These are phyloP conservation scores for Thecocarcelia acutangulata DNA, from an alignment of 2,888 invertebrate genomes.

Conservation along the genomic window DNA sequence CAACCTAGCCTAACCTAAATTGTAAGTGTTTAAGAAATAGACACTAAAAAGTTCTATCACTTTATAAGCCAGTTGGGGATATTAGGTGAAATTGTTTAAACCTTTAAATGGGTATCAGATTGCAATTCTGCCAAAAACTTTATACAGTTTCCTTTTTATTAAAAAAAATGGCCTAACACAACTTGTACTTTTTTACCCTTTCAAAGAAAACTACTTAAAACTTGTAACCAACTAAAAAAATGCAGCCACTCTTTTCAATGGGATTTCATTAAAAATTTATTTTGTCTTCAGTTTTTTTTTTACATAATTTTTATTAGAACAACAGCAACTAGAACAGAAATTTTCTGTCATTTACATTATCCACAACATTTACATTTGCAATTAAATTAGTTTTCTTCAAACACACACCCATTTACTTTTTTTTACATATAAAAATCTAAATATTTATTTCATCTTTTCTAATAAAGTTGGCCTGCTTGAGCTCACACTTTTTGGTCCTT, in stretches of 20 bases:
- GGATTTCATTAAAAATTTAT: background rate
- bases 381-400: constrained; percentile 61
- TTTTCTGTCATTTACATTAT: constrained; percentile 68
- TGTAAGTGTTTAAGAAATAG: no score
- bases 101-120: no score
- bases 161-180: no score
- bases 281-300: constrained; percentile 20
- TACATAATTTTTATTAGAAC: constrained; percentile 14
- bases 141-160: no score
- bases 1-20: no score
- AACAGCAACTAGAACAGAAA: constrained; percentile 48
- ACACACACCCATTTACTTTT: constrained; percentile 4
- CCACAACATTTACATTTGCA: constrained; percentile 69
- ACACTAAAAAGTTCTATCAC: no score
- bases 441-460: constrained; percentile 4
- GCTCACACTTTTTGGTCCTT: background rate
- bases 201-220: constrained; percentile 16
- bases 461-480: background rate
- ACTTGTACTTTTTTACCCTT: background rate
- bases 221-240: constrained; percentile 19
- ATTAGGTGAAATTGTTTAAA: no score
- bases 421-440: background rate
- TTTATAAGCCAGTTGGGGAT: no score
- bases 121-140: no score
- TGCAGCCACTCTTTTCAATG: constrained; percentile 6